Evolutionary conservation across 2,888 invertebrate species (phyloP), one percentile per base, ranked within the genome.

Genomic region (Xylota sylvarum): DNA sequence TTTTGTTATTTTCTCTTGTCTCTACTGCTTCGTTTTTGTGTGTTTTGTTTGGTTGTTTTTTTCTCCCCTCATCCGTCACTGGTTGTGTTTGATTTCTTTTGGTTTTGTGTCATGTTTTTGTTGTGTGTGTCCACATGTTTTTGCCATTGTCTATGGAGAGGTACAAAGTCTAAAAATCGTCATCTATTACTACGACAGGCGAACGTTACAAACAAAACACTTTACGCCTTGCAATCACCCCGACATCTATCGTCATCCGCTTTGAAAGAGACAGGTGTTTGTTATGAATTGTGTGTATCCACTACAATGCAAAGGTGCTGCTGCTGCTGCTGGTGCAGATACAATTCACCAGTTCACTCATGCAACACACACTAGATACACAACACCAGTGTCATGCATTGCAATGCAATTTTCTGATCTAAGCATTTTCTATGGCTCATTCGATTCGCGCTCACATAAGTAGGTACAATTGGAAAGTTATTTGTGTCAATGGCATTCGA

Each of bases 401-500:
- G 80, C 74, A 70, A 55, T 70, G 65, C 70, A 65, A 65, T 76
- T 76, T 35, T 48, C 50, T 72, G 81, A 81, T 81, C 73, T 27
- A 77, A 86, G 77, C 73, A 55, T 81, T 82, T 86, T 86, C 78
- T 78, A 73, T 67, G 64, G 62, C 69, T 67, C 67, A 78, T 78
- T 82, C 86, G 77, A 78, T 81, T 67, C 67, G 65, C 72, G 77
- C 76, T 46, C 82, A 73, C 52, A 74, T 67, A 81, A 77, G 70
- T 70, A 50, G 76, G 58, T 43, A 82, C 82, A 86, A 82, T 86
- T 86, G 86, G 82, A 86, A 86, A 86, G 86, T 73, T 86, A 86
- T 86, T 82, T 86, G 86, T 86, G 86, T 86, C 86, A 86, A 86
- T 86, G 86, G 73, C 86, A 56, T 82, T 82, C 55, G 72, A 77